These are phyloP conservation scores for Halcyon senegalensis DNA, from an alignment of 2,113 vertebrate species.

Conservation along the genomic window DNA sequence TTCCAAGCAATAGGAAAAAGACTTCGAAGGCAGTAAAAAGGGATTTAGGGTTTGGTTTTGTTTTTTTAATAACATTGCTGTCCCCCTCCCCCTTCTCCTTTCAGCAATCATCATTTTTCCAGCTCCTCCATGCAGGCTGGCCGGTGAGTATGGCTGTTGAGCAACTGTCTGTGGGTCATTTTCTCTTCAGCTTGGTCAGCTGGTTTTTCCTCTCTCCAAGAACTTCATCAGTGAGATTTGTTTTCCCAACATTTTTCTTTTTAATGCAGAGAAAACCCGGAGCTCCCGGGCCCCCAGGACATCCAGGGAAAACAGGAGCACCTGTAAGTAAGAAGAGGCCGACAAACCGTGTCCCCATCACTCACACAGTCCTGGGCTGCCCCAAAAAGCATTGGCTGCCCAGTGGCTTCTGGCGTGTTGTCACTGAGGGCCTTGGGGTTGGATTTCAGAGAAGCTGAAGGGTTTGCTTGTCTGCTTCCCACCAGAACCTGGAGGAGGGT, in stretches of 20 bases:
- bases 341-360: background rate
- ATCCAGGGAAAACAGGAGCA: slow-evolving; percentile 80
- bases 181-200: background rate
- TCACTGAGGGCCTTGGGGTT: background rate
- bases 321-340: slow-evolving; percentile 73
- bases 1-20: background rate
- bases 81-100: background rate
- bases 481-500: background rate
- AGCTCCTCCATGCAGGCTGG: slow-evolving; percentile 84
- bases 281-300: slow-evolving; percentile 78
- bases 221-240: background rate
- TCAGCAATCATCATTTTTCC: slow-evolving; percentile 86
- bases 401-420: background rate
- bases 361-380: background rate
- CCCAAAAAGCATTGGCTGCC: background rate
- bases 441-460: background rate
- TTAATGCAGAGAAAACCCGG: slow-evolving; percentile 78
- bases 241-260: slow-evolving; percentile 27
- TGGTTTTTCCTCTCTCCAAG: background rate
- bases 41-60: background rate
- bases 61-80: background rate
- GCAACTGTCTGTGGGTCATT: background rate
- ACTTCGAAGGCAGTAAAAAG: background rate
- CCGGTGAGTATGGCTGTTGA: slow-evolving; percentile 80
- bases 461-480: background rate